Evolutionary conservation across 2,888 invertebrate species (phyloP), one percentile per base, ranked within the genome.

Genomic region (Norana najaformis): DNA sequence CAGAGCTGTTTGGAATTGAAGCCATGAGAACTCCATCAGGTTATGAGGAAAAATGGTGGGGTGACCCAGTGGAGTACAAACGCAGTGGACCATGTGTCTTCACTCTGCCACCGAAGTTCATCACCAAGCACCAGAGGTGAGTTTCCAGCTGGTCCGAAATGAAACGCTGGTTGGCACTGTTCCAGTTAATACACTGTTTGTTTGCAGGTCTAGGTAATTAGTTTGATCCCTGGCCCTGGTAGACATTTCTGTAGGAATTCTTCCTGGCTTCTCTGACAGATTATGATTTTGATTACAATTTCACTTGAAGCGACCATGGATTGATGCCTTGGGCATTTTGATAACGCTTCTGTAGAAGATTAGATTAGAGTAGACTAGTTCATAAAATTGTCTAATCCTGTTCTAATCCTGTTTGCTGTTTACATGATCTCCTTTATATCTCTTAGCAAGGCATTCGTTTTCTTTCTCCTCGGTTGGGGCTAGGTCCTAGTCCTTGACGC

Each of bases 21-120:
- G 37, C 39, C 11, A 39, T 88, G 88, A 38, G 38, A 34, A 20
- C 39, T 23, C 88, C 88, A 34, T n/a, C 47, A 0, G 35, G 47
- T 38, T 88, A 88, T 30, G 34, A 38, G 88, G 88, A 88, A 34
- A 88, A 88, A 36, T 39, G 47, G 39, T 88, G 88, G 88, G 88
- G 88, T 36, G 88, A 88, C 30, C 41, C 39, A 39, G 88, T 20
- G 41, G 88, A 47, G 39, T 39, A 23, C 20, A 23, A 39, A 23
- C 39, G 35, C 41, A 41, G 41, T 39, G 88, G 88, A 37, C 39
- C 47, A 11, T 88, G 88, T 35, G 88, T 88, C 35, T 88, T 41
- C 88, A 88, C 38, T 30, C 39, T 88, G 18, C 88, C 88, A 34
- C 88, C 88, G 6, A 47, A 35, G 35, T 88, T 88, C 39, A 88